Evolutionary conservation across 1,140 invertebrate species (phyloP), one percentile per base, ranked within the genome.

Genomic region (Zaprionus africanus): DNA sequence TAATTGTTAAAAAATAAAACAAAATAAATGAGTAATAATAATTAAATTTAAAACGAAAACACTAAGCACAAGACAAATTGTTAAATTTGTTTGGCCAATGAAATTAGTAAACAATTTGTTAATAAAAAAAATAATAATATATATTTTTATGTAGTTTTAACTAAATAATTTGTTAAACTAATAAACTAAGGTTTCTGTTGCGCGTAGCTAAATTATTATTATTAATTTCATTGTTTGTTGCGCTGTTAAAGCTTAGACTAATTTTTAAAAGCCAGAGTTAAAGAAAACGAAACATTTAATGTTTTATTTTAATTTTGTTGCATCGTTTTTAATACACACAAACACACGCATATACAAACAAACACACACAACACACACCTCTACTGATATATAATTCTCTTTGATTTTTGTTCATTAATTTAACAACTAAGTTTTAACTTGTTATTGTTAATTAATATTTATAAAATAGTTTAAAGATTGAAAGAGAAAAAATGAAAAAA

Each of bases 401-500:
- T 76, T 76, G 61, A 72, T 81, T 85, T 79, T 76, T 69, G 77
- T 82, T 88, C 70, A 81, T 80, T 88, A 76, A 83, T 83, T 88
- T 87, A 84, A 88, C 70, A 66, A 64, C 57, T 83, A 71, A 87
- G 81, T 88, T 85, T 86, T 82, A 71, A 87, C 73, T 78, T 87
- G 80, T 86, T 87, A 87, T 82, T 87, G 81, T 87, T 88, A 87
- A 87, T 83, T 87, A 87, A 87, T 88, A 87, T 87, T 87, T 87
- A 87, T 78, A 75, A 76, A 80, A 53, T 78, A 74, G 72, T 70
- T 69, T 75, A 74, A 65, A 64, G 64, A 70, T 70, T 67, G 34
- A 26, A 43, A 59, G 41, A 59, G 41, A 75, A 62, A 81, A 66
- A 59, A 24, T 62, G 51, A 71, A 67, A 73, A 54, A 43, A 62